These are phyloP conservation scores for Eucidaris tribuloides DNA, from an alignment of 35 echinoderm and acorn worm species.

Conservation along the genomic window DNA sequence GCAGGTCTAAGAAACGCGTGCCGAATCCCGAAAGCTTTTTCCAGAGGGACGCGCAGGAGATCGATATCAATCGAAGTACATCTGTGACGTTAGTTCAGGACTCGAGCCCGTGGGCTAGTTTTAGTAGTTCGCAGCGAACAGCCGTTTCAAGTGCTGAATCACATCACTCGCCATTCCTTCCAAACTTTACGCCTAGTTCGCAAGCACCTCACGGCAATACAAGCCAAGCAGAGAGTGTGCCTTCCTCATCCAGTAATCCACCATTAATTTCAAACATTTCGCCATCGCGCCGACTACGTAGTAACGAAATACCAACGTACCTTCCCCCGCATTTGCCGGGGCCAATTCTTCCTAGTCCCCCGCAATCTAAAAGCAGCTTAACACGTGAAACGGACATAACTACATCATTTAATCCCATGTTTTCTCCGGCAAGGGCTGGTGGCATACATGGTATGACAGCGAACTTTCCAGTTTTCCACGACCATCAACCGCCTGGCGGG, in stretches of 20 bases:
- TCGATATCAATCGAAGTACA: slow-evolving; percentile 7
- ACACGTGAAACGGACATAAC: slow-evolving; percentile 54
- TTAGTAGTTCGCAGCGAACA: neutral
- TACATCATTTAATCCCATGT: slow-evolving; percentile 63
- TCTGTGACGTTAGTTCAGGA: neutral
- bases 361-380: slow-evolving; percentile 28
- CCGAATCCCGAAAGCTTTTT: slow-evolving; percentile 7
- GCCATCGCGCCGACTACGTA: slow-evolving; percentile 13
- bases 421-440: slow-evolving; percentile 6
- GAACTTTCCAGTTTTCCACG: slow-evolving; percentile 63
- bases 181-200: slow-evolving; percentile 3
- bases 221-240: neutral
- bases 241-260: slow-evolving; percentile 26
- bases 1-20: neutral
- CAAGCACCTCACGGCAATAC: slow-evolving; percentile 6
- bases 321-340: slow-evolving; percentile 29
- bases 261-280: slow-evolving; percentile 47
- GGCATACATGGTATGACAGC: slow-evolving; percentile 39
- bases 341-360: slow-evolving; percentile 51
- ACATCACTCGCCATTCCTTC: neutral
- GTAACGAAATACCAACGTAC: slow-evolving; percentile 60
- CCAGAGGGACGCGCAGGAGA: neutral
- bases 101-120: neutral
- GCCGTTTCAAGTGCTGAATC: neutral
- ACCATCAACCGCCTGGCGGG: slow-evolving; percentile 36